Conservation (phyloP, 2,113 vertebrate genomes). For the Petaurus breviceps region DNA sequence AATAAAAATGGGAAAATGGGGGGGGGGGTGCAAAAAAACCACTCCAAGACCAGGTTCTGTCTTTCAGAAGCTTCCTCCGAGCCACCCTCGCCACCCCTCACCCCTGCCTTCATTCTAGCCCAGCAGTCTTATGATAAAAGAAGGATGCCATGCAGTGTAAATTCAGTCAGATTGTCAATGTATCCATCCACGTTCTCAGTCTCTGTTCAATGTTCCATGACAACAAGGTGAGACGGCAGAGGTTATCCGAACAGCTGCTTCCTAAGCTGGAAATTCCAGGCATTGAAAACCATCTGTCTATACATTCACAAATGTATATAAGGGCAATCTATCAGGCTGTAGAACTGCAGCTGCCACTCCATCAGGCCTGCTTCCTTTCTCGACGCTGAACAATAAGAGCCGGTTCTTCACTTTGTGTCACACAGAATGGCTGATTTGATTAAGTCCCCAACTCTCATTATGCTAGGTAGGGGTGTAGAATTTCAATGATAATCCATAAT, state of each 20-base stretch:
- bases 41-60: constrained; percentile 13
- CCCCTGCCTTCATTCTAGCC: constrained; percentile 20
- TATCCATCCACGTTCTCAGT: constrained; percentile 90
- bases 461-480: constrained; percentile 99
- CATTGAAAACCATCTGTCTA: constrained; percentile 99
- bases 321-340: constrained; percentile 97
- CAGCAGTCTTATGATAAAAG: constrained; percentile 38
- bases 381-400: constrained; percentile 92
- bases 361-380: constrained; percentile 91
- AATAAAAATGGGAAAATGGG: not conserved
- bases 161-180: constrained; percentile 76
- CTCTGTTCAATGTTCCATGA: constrained; percentile 94
- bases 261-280: constrained; percentile 94
- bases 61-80: fast-evolving
- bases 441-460: constrained; percentile 99
- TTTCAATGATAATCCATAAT: constrained; percentile 99
- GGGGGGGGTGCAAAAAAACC: not conserved
- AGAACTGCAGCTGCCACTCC: constrained; percentile 93
- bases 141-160: constrained; percentile 75
- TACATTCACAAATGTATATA: constrained; percentile 95
- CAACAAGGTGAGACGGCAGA: constrained; percentile 98
- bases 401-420: constrained; percentile 98
- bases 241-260: constrained; percentile 98
- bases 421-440: constrained; percentile 99
- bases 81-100: not conserved